These are phyloP conservation scores for Thaleichthys pacificus DNA, from an alignment of 2,797 vertebrate genomes.

Conservation along the genomic window DNA sequence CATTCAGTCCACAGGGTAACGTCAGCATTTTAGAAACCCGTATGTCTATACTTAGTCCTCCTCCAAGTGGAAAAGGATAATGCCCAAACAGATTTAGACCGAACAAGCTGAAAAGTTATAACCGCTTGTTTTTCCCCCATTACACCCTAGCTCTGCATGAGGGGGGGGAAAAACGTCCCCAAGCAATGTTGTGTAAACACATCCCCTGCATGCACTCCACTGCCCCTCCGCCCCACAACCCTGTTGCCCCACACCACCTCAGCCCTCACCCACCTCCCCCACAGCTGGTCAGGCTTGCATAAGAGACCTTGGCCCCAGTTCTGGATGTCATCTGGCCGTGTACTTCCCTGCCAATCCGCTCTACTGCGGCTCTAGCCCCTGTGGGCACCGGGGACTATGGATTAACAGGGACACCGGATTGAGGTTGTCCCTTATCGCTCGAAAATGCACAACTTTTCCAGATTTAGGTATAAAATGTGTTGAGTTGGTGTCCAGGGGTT, in stretches of 20 bases:
- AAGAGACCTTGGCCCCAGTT: slow-evolving; percentile 61
- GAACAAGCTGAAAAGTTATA: slow-evolving; percentile 10
- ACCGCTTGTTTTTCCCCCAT: slow-evolving; percentile 9
- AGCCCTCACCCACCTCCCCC: slow-evolving; percentile 36
- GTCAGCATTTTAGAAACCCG: slow-evolving; percentile 1
- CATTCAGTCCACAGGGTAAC: not conserved
- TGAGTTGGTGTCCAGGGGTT: slow-evolving; percentile 30
- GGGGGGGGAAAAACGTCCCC: slow-evolving; percentile 23
- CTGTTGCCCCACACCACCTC: no score
- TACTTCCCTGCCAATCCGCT: slow-evolving; percentile 65
- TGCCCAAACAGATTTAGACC: not conserved
- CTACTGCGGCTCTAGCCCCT: slow-evolving; percentile 52
- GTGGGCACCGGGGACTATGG: slow-evolving; percentile 48
- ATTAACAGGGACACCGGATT: slow-evolving; percentile 66
- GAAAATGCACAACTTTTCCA: slow-evolving; percentile 44
- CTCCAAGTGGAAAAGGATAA: not conserved
- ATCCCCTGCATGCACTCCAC: slow-evolving; percentile 56
- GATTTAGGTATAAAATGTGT: slow-evolving; percentile 51
- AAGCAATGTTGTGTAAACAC: slow-evolving; percentile 66
- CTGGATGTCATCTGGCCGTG: slow-evolving; percentile 55
- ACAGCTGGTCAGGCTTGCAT: slow-evolving; percentile 72
- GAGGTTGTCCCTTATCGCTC: slow-evolving; percentile 66
- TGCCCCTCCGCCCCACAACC: slow-evolving; percentile 42
- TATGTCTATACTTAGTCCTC: not conserved
- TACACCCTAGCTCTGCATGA: slow-evolving; percentile 6